Percentiles rank a stretch among this genome's conserved stretches.
These are phyloP conservation scores for Apocrypta bakeri DNA, from an alignment of 1,140 invertebrate genomes.

Conservation along the genomic window DNA sequence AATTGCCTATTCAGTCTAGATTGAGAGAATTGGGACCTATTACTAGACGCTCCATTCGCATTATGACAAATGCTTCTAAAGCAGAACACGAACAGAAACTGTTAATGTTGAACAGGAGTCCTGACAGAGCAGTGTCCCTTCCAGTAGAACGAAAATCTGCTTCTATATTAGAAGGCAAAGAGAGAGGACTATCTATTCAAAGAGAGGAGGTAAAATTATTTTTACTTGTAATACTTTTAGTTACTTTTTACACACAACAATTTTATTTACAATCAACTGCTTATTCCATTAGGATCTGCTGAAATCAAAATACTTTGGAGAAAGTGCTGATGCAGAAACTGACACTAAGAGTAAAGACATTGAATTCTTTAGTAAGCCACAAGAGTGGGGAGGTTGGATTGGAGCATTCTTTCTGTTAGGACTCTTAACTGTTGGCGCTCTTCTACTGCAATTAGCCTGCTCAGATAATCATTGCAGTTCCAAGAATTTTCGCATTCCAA, in stretches of 20 bases:
- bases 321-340: constrained; percentile 51
- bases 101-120: constrained; percentile 54
- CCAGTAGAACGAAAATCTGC: constrained; percentile 65
- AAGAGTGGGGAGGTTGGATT: constrained; percentile 69
- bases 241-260: constrained; percentile 33
- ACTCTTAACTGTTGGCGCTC: constrained; percentile 56
- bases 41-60: constrained; percentile 64
- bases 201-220: constrained; percentile 60
- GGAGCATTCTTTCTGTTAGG: constrained; percentile 62
- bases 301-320: constrained; percentile 55
- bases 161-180: constrained; percentile 58
- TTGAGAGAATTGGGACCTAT: constrained; percentile 57
- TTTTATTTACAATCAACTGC: constrained; percentile 26
- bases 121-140: constrained; percentile 67
- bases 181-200: constrained; percentile 67
- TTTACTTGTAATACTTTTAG: constrained; percentile 15
- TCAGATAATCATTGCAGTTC: constrained; percentile 60
- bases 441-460: constrained; percentile 66
- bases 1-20: constrained; percentile 59
- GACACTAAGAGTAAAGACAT: constrained; percentile 61
- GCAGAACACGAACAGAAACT: constrained; percentile 59
- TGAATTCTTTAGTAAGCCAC: constrained; percentile 60
- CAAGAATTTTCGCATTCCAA: constrained; percentile 54
- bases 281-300: constrained; percentile 57
- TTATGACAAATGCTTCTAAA: constrained; percentile 59